These are phyloP conservation scores for Muscina levida DNA, from an alignment of 2,888 invertebrate species.

Conservation along the genomic window DNA sequence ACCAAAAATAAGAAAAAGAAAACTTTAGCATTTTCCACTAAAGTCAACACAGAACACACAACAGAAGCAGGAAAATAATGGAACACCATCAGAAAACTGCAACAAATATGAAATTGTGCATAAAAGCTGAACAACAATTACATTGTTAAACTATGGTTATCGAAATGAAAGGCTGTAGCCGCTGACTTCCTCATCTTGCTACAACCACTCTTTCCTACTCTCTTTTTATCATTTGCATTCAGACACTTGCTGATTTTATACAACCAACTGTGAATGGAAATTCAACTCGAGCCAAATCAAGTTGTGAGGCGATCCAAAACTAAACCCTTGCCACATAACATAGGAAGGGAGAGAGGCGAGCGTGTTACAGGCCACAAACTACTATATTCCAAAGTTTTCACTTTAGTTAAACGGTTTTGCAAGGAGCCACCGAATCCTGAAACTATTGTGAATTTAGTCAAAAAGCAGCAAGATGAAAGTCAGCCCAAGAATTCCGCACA, in stretches of 20 bases:
- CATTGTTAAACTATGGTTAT: conserved; percentile 63
- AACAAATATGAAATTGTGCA: conserved; percentile 58
- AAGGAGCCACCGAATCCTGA: not conserved
- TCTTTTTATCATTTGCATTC: too few relatives aligned
- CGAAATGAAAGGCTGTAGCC: conserved; percentile 55
- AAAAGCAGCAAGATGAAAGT: conserved; percentile 16
- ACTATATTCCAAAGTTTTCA: conserved; percentile 55
- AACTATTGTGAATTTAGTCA: conserved; percentile 22
- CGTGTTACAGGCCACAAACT: not conserved
- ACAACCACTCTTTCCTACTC: too few relatives aligned
- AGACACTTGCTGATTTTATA: too few relatives aligned
- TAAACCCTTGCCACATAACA: conserved; percentile 38
- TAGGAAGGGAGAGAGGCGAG: too few relatives aligned
- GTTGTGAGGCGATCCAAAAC: not conserved
- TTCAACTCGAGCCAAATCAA: not conserved
- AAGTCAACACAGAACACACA: not conserved
- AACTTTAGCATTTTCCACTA: not conserved
- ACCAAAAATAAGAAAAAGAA: conserved; percentile 2
- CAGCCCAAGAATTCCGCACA: not conserved
- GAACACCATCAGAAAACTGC: not conserved
- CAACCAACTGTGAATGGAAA: not conserved
- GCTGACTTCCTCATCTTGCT: not conserved
- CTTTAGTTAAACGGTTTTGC: conserved; percentile 56
- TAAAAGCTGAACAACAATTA: conserved; percentile 63
- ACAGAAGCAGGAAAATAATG: too few relatives aligned